Conservation (phyloP, 2,797 vertebrate genomes). For the Arctocebus calabarensis region DNA sequence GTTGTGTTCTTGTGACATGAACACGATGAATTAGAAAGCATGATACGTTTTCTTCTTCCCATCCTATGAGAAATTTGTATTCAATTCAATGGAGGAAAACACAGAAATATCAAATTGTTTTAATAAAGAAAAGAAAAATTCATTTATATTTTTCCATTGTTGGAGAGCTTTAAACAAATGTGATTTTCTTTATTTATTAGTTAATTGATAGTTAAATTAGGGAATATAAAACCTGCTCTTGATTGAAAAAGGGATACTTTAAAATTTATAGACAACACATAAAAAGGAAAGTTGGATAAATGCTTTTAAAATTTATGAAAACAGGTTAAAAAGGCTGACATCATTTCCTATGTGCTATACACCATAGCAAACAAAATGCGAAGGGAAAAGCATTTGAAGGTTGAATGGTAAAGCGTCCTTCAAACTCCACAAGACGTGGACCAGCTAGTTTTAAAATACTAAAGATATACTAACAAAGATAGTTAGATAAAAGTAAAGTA, state of each 20-base stretch:
- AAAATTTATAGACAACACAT: background rate
- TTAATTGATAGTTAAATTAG: background rate
- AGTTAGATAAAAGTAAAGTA: background rate
- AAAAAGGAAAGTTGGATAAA: background rate
- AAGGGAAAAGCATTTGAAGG: background rate
- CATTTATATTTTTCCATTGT: background rate
- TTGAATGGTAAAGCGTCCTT: background rate
- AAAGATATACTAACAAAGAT: background rate
- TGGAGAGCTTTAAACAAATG: background rate
- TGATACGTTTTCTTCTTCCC: background rate
- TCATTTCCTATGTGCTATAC: background rate
- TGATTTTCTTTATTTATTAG: background rate
- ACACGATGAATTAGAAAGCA: background rate
- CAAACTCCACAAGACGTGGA: background rate
- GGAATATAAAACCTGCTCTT: background rate
- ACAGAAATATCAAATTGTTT: background rate
- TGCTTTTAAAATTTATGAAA: background rate
- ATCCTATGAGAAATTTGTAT: background rate
- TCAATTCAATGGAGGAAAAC: background rate
- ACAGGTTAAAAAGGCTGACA: background rate
- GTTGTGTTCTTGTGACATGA: background rate
- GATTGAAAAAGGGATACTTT: background rate
- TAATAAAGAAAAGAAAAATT: background rate
- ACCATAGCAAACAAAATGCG: background rate
- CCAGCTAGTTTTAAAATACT: background rate